Percentiles rank a stretch among this genome's conserved stretches.
Conservation (phyloP, 2,113 vertebrate species). For the Callionymus lyra region DNA sequence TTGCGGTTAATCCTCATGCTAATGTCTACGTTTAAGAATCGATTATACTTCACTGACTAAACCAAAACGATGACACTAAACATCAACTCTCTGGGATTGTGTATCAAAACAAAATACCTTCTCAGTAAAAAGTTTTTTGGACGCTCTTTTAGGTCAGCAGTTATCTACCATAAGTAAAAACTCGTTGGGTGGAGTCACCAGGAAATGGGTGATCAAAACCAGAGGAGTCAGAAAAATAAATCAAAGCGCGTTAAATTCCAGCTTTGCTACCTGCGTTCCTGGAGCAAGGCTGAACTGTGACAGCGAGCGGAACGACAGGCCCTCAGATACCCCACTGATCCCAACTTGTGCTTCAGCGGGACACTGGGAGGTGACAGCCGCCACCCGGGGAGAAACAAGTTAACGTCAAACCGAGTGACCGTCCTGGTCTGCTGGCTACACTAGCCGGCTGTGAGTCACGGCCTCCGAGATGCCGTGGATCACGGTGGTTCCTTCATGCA, state of each 20-base stretch:
- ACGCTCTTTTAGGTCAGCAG: too few species aligned
- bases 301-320: constrained; percentile 50
- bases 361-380: constrained; percentile 52
- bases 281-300: constrained; percentile 32
- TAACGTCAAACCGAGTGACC: constrained; percentile 58
- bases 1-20: too few species aligned
- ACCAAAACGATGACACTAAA: too few species aligned
- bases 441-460: constrained; percentile 51
- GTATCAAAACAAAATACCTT: too few species aligned
- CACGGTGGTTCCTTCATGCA: constrained; percentile 28
- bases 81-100: too few species aligned
- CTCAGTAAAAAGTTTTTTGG: too few species aligned
- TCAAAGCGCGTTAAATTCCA: constrained; percentile 21
- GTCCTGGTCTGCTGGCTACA: constrained; percentile 47
- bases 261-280: constrained; percentile 45
- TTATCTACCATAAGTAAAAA: too few species aligned
- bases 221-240: constrained; percentile 28
- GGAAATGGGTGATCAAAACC: too few species aligned
- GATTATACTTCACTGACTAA: too few species aligned
- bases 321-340: constrained; percentile 52
- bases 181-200: too few species aligned
- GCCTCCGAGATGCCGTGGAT: constrained; percentile 35
- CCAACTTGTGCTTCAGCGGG: constrained; percentile 35
- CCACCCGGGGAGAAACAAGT: constrained; percentile 54
- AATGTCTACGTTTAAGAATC: too few species aligned